phyloP scores from a whole-genome alignment of 1,140 invertebrate genomes.

The Anastrepha ludens region DNA sequence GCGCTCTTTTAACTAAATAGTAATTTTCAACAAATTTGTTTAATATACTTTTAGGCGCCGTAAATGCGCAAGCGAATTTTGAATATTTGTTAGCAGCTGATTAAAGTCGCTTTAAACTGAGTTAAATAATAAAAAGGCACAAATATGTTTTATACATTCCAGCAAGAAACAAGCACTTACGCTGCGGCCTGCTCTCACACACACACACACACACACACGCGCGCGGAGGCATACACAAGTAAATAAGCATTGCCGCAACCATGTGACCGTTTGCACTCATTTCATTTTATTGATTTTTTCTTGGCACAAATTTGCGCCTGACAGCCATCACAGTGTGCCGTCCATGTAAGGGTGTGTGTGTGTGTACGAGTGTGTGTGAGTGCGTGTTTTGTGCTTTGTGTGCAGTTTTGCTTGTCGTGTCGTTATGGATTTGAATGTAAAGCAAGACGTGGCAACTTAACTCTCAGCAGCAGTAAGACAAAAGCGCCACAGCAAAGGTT shows the following conservation, averaged over 20 bases:
- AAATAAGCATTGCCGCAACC: constrained; percentile 14
- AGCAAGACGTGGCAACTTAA: constrained; percentile 1
- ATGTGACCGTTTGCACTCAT: constrained; percentile 39
- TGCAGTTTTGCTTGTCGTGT: neutral
- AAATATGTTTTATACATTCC: neutral
- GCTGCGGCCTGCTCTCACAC: neutral
- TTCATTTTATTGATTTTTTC: constrained; percentile 44
- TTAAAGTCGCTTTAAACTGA: neutral
- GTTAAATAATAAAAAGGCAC: neutral
- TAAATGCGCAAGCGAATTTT: neutral
- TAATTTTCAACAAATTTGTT: no score
- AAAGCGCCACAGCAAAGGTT: constrained; percentile 25
- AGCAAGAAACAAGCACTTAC: neutral
- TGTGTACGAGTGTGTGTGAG: neutral
- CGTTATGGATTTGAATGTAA: neutral
- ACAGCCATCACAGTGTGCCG: neutral
- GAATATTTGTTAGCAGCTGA: neutral
- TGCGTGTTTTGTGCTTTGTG: neutral
- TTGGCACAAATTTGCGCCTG: constrained; percentile 45
- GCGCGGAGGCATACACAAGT: neutral
- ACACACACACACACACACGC: neutral
- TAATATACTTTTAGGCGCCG: neutral
- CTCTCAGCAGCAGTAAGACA: neutral
- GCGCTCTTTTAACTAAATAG: no score
- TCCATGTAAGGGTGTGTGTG: neutral